phyloP scores from a whole-genome alignment of 2,888 invertebrate genomes.

The Eilema griseolum region DNA sequence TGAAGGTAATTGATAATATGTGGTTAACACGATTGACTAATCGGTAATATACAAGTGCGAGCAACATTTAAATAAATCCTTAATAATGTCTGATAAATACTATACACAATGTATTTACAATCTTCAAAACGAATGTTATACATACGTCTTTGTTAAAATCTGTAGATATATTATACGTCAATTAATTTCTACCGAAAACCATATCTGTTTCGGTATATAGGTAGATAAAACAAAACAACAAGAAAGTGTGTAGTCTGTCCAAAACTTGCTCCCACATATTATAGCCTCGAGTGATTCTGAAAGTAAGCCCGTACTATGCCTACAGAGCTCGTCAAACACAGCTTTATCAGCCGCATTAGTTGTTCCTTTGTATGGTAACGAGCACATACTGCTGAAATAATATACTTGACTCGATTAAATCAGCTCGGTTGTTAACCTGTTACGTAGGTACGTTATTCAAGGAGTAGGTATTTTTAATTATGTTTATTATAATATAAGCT shows the following conservation, averaged over 20 bases:
- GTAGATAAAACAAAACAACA: neutral
- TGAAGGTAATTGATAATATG: too few species aligned
- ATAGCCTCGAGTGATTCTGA: constrained; percentile 3
- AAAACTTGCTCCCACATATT: constrained; percentile 7
- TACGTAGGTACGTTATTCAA: neutral
- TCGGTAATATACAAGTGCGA: too few species aligned
- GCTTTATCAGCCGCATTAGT: neutral
- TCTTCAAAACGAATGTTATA: too few species aligned
- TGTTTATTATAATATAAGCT: neutral
- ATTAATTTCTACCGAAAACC: neutral
- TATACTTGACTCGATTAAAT: neutral
- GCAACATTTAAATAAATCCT: too few species aligned
- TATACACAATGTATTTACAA: too few species aligned
- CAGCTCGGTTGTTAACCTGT: neutral
- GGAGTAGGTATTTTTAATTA: neutral
- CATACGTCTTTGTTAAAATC: too few species aligned
- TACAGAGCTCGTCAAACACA: neutral
- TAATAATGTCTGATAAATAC: too few species aligned
- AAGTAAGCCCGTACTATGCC: neutral
- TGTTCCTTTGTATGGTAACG: neutral
- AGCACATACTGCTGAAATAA: neutral
- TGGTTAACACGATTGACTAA: too few species aligned
- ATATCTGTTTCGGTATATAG: neutral
- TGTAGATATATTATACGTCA: neutral
- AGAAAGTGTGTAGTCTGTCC: neutral